A percentile compares a stretch with the other conserved stretches of the same genome.
phyloP scores from a whole-genome alignment of 2,888 invertebrate genomes.

The Ochlodes sylvanus region DNA sequence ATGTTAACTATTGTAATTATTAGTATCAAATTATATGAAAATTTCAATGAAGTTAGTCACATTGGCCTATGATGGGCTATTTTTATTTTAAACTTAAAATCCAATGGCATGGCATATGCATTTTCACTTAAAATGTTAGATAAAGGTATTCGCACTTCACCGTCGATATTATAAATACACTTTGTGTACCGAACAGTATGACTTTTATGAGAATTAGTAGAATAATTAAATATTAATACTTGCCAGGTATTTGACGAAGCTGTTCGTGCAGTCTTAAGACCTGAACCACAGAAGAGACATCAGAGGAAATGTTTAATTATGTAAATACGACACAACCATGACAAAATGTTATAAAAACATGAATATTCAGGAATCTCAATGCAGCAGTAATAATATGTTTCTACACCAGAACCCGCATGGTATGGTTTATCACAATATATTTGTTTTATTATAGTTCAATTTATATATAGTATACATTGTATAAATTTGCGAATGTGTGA shows the following conservation, averaged over 20 bases:
- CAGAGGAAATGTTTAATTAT: constrained; percentile 95
- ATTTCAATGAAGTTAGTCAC: too few species aligned
- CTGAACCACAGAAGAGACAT: constrained; percentile 97
- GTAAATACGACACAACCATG: constrained; percentile 80
- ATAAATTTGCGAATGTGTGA: constrained; percentile 12
- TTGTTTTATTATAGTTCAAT: constrained; percentile 17
- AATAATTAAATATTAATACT: constrained; percentile 8
- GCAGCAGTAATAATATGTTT: constrained; percentile 82
- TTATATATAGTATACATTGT: constrained; percentile 10
- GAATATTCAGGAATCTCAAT: constrained; percentile 69
- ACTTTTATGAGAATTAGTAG: not conserved
- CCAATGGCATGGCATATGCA: too few species aligned
- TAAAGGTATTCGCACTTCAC: too few species aligned
- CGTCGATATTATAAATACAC: too few species aligned
- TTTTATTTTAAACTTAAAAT: too few species aligned
- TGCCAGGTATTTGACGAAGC: constrained; percentile 98
- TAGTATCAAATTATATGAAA: too few species aligned
- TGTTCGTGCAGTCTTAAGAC: constrained; percentile 97
- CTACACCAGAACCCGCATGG: constrained; percentile 58
- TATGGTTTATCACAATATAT: constrained; percentile 40
- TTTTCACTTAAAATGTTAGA: too few species aligned
- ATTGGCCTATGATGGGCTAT: too few species aligned
- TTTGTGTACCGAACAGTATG: too few species aligned
- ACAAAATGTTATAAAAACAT: constrained; percentile 56
- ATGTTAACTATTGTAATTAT: too few species aligned